Evolutionary conservation across 2,888 invertebrate genomes (phyloP).

Genomic region (Palloptera scutellata): DNA sequence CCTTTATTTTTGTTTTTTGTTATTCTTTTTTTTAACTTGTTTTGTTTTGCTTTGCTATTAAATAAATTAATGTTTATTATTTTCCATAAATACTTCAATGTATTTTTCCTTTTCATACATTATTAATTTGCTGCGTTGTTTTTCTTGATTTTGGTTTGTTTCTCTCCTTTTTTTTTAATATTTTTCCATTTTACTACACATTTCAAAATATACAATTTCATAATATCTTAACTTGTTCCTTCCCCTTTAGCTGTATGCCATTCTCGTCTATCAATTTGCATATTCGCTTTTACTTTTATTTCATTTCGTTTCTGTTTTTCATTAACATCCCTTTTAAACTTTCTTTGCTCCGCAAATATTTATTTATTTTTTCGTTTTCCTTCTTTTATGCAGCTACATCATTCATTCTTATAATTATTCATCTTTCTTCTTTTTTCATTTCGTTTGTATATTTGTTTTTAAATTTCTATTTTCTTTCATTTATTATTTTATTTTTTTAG

Average conservation of each 20-base stretch:
- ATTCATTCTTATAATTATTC: background rate
- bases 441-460: background rate
- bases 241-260: background rate
- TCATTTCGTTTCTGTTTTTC: background rate
- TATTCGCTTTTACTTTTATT: background rate
- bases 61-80: background rate
- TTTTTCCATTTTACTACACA: background rate
- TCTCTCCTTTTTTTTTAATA: conserved; percentile 5
- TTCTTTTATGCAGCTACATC: background rate
- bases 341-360: background rate
- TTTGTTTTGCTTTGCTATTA: background rate
- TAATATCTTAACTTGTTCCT: background rate
- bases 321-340: background rate
- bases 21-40: conserved; percentile 4
- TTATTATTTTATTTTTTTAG: background rate
- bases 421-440: background rate
- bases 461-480: conserved; percentile 2
- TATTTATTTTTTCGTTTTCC: background rate
- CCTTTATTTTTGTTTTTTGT: too few species aligned
- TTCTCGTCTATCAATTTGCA: background rate
- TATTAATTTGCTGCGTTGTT: too few species aligned
- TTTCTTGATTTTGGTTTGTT: background rate
- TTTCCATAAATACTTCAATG: too few species aligned
- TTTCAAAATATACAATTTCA: too few species aligned
- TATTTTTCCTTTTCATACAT: too few species aligned